Evolutionary conservation across 2,888 invertebrate genomes (phyloP), one percentile per base, ranked within the genome.

Genomic region (Phaedon cochleariae): DNA sequence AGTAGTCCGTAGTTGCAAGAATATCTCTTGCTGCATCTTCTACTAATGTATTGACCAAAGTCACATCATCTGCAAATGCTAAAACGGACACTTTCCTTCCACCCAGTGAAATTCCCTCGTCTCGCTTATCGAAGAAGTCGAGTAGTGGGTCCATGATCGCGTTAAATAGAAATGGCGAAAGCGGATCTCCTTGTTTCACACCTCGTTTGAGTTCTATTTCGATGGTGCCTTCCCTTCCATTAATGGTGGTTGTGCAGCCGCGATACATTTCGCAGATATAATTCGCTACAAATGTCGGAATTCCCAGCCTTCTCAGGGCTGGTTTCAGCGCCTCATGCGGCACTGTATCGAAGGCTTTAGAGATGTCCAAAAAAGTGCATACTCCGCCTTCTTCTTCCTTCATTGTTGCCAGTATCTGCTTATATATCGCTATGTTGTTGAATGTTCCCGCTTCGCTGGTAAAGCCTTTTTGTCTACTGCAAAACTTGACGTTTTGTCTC

Each of bases 271-370:
- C n/a, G 15, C 29, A 20, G 1, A 62, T 41, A 49, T 57, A 62
- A 64, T 29, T 73, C 73, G 62, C 64, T 1, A 74, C 54, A 0
- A 60, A 6, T 10, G 71, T 80, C 58, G 81, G 83, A 60, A 72
- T 74, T 5, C 80, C 82, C 21, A 74, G 69, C 9, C 66, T 65
- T 31, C 71, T 59, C 55, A 85, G 74, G 41, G 79, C 73, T 1
- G 70, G 70, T 21, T 69, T 45, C 2, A 82, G 65, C 3, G 65
- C 62, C 12, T 26, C 21, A 52, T 78, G 75, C 9, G 75, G 74
- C 5, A 76, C 65, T 0, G 75, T 80, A 66, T 84, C 84, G 68
- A 82, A 84, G 3, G 84, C 84, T 71, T 84, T 84, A 9, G 80
- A 76, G 21, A 84, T 79, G 70, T 84, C 84, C 18, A 84, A 70